Conservation (phyloP, 2,888 invertebrate species). For the Latrodectus elegans region DNA sequence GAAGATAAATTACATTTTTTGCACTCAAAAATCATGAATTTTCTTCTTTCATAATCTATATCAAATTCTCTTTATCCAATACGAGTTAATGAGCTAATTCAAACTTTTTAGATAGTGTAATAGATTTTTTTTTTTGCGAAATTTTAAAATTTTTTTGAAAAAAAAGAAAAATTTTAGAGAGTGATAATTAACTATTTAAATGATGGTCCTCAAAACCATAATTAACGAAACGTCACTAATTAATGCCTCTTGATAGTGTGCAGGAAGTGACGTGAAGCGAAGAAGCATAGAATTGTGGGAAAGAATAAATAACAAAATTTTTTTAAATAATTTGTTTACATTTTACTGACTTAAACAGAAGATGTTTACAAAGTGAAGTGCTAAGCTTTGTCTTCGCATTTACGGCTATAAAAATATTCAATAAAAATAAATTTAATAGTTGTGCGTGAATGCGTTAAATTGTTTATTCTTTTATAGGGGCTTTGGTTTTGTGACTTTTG, state of each 20-base stretch:
- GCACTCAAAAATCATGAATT: background rate
- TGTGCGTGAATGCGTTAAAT: no score
- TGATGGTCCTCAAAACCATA: slow-evolving; percentile 56
- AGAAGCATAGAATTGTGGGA: background rate
- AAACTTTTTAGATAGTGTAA: background rate
- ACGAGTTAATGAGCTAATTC: background rate
- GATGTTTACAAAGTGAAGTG: background rate
- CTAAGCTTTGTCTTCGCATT: background rate
- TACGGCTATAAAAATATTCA: background rate
- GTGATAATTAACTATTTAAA: slow-evolving; percentile 65
- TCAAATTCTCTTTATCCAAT: background rate
- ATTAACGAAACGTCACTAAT: slow-evolving; percentile 51
- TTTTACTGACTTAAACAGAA: background rate
- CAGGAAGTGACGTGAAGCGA: background rate
- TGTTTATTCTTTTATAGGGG: slow-evolving; percentile 82
- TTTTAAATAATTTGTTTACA: background rate
- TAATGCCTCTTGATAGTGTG: slow-evolving; percentile 15
- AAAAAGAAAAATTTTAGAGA: slow-evolving; percentile 14
- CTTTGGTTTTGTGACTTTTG: slow-evolving; percentile 99
- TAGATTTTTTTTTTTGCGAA: background rate
- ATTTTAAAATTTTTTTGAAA: background rate
- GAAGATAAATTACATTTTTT: no score
- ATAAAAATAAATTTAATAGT: no score
- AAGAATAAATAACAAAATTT: background rate
- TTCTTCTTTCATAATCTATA: background rate